A percentile compares a stretch with the other conserved stretches of the same genome.
These are phyloP conservation scores for Philopedon plagiatum DNA, from an alignment of 2,888 invertebrate species.

Conservation along the genomic window DNA sequence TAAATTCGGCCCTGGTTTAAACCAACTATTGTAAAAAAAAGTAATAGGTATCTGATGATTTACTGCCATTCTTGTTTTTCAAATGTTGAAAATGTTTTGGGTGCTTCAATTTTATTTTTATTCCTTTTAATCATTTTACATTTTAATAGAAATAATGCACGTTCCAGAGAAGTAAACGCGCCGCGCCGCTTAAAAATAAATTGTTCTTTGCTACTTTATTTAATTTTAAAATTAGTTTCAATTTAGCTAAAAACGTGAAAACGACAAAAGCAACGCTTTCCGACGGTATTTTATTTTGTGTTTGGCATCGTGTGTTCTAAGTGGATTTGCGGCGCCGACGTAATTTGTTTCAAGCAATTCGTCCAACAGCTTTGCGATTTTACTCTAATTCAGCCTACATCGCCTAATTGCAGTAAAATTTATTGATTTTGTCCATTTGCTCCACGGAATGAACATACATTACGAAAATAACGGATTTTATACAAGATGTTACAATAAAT, in stretches of 20 bases:
- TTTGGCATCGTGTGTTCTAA: neutral
- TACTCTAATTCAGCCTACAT: neutral
- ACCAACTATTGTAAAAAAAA: no score
- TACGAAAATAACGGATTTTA: no score
- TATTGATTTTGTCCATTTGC: neutral
- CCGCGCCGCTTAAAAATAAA: neutral
- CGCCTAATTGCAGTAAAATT: neutral
- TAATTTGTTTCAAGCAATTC: neutral
- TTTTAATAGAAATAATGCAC: no score
- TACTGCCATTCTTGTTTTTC: no score
- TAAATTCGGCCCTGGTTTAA: no score
- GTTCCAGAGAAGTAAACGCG: no score
- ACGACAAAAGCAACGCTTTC: slow-evolving; percentile 5
- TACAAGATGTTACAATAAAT: no score
- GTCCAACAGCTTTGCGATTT: neutral
- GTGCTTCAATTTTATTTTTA: no score
- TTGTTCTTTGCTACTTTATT: neutral
- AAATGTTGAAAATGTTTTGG: no score
- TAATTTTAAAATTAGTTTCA: slow-evolving; percentile 1
- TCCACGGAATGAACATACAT: no score
- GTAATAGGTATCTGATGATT: no score
- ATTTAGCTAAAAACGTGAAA: neutral
- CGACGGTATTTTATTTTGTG: neutral
- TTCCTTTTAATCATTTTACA: no score
- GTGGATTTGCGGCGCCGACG: slow-evolving; percentile 1